phyloP scores from a whole-genome alignment of 2,888 invertebrate species.

The Carpatolechia fugitivella region DNA sequence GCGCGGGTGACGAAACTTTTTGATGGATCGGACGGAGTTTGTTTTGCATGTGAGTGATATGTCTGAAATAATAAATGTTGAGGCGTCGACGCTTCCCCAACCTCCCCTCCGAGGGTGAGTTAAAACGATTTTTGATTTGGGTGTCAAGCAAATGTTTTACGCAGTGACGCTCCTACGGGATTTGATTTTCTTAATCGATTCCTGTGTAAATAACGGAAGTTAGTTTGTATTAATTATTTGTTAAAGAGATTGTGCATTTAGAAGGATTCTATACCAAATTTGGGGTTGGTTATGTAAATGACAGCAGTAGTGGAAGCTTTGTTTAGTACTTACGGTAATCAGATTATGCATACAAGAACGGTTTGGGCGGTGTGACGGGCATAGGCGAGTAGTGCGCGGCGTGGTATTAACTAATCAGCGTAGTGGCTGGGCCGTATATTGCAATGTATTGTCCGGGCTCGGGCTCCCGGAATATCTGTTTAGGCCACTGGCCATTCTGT shows the following conservation, averaged over 20 bases:
- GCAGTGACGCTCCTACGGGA: conserved; percentile 68
- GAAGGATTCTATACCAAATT: conserved; percentile 42
- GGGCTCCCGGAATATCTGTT: conserved; percentile 77
- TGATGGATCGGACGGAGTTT: conserved; percentile 79
- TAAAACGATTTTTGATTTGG: conserved; percentile 80
- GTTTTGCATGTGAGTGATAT: conserved; percentile 80
- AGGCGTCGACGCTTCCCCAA: conserved; percentile 74
- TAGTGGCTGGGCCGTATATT: conserved; percentile 72
- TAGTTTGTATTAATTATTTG: conserved; percentile 26
- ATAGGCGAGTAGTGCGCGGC: conserved; percentile 56
- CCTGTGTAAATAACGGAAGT: conserved; percentile 52
- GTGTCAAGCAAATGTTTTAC: conserved; percentile 79
- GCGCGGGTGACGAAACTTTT: conserved; percentile 66
- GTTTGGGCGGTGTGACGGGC: conserved; percentile 47
- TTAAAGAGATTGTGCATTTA: conserved; percentile 41
- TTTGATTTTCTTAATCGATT: conserved; percentile 79
- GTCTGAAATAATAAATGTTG: conserved; percentile 80
- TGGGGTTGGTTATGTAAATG: conserved; percentile 51
- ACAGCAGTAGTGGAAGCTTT: conserved; percentile 62
- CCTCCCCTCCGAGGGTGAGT: conserved; percentile 66
- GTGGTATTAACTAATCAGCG: conserved; percentile 77
- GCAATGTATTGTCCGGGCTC: conserved; percentile 73
- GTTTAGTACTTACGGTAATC: conserved; percentile 75
- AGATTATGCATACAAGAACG: conserved; percentile 78
- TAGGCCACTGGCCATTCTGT: conserved; percentile 74